phyloP scores from a whole-genome alignment of 2,797 vertebrate species.

The Microchirus variegatus region DNA sequence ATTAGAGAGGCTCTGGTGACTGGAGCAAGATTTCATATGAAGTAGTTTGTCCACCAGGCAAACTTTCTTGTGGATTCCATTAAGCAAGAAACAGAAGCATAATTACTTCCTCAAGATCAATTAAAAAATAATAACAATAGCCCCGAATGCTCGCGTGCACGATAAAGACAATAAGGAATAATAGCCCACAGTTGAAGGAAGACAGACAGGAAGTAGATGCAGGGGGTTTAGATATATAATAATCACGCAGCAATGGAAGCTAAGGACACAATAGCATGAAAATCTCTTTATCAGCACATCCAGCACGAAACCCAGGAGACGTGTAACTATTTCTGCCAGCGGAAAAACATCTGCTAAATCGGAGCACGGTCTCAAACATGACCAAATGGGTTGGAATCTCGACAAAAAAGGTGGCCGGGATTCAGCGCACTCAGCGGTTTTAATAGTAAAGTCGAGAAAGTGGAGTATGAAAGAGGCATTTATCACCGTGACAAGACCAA shows the following conservation, averaged over 20 bases:
- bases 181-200: slow-evolving; percentile 26
- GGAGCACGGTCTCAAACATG: slow-evolving; percentile 47
- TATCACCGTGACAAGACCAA: slow-evolving; percentile 31
- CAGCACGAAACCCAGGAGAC: slow-evolving; percentile 55
- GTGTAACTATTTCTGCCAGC: slow-evolving; percentile 48
- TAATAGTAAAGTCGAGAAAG: slow-evolving; percentile 16
- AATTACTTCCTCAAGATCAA: slow-evolving; percentile 65
- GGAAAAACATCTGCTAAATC: slow-evolving; percentile 67
- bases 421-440: slow-evolving; percentile 57
- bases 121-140: slow-evolving; percentile 23
- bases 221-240: slow-evolving; percentile 39
- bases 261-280: slow-evolving; percentile 57
- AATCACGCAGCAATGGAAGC: slow-evolving; percentile 47
- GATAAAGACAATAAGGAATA: slow-evolving; percentile 25
- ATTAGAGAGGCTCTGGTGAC: slow-evolving; percentile 56
- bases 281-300: slow-evolving; percentile 66
- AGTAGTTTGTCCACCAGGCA: slow-evolving; percentile 45
- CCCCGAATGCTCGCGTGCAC: slow-evolving; percentile 10
- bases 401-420: slow-evolving; percentile 25
- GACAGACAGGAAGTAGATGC: slow-evolving; percentile 41
- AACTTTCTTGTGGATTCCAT: slow-evolving; percentile 59
- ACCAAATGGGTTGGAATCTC: slow-evolving; percentile 40
- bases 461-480: slow-evolving; percentile 19
- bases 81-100: slow-evolving; percentile 56
- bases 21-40: slow-evolving; percentile 30